Conservation (phyloP, 2,797 vertebrate genomes). For the Synaphobranchus kaupii region DNA sequence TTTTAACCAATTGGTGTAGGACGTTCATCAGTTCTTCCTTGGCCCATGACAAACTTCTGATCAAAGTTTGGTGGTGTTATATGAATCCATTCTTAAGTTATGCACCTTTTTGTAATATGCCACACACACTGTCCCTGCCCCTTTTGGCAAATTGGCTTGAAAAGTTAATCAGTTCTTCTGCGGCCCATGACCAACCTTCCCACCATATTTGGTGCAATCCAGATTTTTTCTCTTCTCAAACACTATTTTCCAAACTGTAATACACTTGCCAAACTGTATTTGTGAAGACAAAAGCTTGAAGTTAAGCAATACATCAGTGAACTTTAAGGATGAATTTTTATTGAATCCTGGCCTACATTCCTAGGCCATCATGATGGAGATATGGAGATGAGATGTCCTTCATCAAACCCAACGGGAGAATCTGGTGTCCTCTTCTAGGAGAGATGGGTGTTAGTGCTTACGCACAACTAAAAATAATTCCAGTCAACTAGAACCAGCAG, state of each 20-base stretch:
- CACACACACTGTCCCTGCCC: too few species aligned
- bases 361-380: background rate
- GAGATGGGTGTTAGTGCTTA: background rate
- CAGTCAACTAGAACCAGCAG: background rate
- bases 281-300: background rate
- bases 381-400: background rate
- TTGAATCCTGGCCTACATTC: background rate
- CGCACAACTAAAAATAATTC: background rate
- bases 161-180: too few species aligned
- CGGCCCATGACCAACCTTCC: too few species aligned
- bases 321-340: background rate
- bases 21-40: too few species aligned
- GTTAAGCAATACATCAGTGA: too few species aligned
- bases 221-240: background rate
- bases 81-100: too few species aligned
- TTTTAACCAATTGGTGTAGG: too few species aligned
- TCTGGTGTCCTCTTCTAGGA: background rate
- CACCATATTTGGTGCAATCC: background rate
- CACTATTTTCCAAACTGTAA: background rate
- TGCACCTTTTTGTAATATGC: too few species aligned
- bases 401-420: background rate
- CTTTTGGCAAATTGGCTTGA: too few species aligned
- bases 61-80: too few species aligned
- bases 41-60: too few species aligned
- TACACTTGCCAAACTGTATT: background rate